Percentiles rank a stretch among this genome's conserved stretches.
These are phyloP conservation scores for Holocentrus rufus DNA, from an alignment of 2,797 vertebrate genomes.

Conservation along the genomic window DNA sequence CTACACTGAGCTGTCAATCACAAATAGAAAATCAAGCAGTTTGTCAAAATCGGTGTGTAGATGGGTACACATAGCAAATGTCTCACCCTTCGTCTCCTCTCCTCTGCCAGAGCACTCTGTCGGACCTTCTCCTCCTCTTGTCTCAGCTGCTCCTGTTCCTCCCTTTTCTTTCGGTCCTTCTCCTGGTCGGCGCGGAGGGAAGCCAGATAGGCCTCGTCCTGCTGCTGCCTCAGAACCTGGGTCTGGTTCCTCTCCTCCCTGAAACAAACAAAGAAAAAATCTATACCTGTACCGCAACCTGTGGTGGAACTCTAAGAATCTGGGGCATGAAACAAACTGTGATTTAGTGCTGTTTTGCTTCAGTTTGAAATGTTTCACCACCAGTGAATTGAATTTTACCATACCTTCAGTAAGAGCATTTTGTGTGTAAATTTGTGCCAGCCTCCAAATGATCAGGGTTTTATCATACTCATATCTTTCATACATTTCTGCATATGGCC, in stretches of 20 bases:
- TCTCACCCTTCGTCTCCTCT: slow-evolving; percentile 89
- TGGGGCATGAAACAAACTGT: too few relatives aligned
- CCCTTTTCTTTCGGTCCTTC: slow-evolving; percentile 94
- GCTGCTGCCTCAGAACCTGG: slow-evolving; percentile 95
- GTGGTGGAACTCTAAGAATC: not conserved
- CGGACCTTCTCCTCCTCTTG: slow-evolving; percentile 93
- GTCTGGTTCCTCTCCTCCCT: slow-evolving; percentile 99
- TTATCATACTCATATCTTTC: too few relatives aligned
- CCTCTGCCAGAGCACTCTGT: slow-evolving; percentile 91
- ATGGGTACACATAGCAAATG: not conserved
- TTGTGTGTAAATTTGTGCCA: too few relatives aligned
- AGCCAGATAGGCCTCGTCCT: slow-evolving; percentile 94
- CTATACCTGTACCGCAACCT: not conserved
- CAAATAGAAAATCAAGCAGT: not conserved
- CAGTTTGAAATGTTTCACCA: too few relatives aligned
- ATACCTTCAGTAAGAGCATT: too few relatives aligned
- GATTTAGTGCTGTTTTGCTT: too few relatives aligned
- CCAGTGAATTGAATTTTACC: too few relatives aligned
- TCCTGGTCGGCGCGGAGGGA: slow-evolving; percentile 97
- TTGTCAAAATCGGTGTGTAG: not conserved
- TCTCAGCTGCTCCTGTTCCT: slow-evolving; percentile 91
- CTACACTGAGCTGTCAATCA: not conserved
- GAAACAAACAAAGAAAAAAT: slow-evolving; percentile 26
- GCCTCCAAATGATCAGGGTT: too few relatives aligned
- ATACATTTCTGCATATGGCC: too few relatives aligned